These are phyloP conservation scores for Calephelis virginiensis DNA, from an alignment of 1,140 invertebrate species.

Conservation along the genomic window DNA sequence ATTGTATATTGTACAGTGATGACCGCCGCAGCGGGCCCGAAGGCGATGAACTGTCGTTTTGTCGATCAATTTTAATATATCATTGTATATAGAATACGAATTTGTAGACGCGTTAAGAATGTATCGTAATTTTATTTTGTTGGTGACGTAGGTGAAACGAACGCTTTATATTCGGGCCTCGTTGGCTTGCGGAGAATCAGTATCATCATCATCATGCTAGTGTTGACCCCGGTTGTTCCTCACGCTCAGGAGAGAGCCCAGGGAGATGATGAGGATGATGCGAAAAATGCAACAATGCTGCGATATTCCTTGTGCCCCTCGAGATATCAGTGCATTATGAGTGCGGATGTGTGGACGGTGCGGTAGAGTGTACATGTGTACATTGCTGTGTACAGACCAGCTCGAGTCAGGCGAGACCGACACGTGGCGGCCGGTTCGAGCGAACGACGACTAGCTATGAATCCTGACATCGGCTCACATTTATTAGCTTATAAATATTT, in stretches of 20 bases:
- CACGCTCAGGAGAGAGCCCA: too few species aligned
- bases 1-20: slow-evolving; percentile 75
- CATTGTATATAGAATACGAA: slow-evolving; percentile 75
- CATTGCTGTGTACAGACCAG: slow-evolving; percentile 69
- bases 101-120: slow-evolving; percentile 66
- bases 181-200: background rate
- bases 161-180: slow-evolving; percentile 37
- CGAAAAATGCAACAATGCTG: slow-evolving; percentile 66
- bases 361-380: slow-evolving; percentile 46
- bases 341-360: slow-evolving; percentile 71
- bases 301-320: slow-evolving; percentile 74
- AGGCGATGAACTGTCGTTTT: slow-evolving; percentile 54
- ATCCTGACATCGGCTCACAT: slow-evolving; percentile 78
- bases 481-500: slow-evolving; percentile 78
- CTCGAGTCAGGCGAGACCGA: slow-evolving; percentile 64
- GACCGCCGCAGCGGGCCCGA: slow-evolving; percentile 44
- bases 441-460: slow-evolving; percentile 77
- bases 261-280: slow-evolving; percentile 27
- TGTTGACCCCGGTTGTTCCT: too few species aligned
- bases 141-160: slow-evolving; percentile 23
- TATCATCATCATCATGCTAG: background rate
- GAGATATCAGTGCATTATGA: slow-evolving; percentile 75
- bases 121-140: slow-evolving; percentile 64
- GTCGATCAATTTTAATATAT: slow-evolving; percentile 70
- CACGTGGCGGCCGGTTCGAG: slow-evolving; percentile 70